Conservation (phyloP, 2,888 invertebrate genomes). For the Eustalomyia histrio region DNA sequence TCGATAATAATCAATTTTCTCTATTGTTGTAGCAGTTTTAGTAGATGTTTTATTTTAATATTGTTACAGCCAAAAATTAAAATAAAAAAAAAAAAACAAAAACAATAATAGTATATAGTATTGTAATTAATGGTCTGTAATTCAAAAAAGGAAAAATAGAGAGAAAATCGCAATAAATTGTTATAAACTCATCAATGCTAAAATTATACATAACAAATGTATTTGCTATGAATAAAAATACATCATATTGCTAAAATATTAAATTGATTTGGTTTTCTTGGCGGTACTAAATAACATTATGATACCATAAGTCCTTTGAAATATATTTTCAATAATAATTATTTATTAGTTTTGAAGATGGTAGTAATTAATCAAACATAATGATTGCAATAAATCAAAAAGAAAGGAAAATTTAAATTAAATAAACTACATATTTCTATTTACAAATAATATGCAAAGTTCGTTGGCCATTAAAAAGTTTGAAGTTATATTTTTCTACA, state of each 20-base stretch:
- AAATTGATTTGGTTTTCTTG: background rate
- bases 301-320: background rate
- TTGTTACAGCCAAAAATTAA: background rate
- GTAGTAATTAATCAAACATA: background rate
- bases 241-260: background rate
- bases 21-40: background rate
- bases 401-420: too few relatives aligned
- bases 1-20: slow-evolving; percentile 34
- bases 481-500: too few relatives aligned
- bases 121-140: slow-evolving; percentile 52
- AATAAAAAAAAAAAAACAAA: background rate
- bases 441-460: too few relatives aligned
- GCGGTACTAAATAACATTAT: background rate
- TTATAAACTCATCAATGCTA: slow-evolving; percentile 24
- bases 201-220: background rate
- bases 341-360: background rate
- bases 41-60: slow-evolving; percentile 17
- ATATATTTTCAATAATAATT: background rate
- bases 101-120: slow-evolving; percentile 11
- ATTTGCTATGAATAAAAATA: background rate
- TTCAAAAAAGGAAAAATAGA: background rate
- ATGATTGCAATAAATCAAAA: too few relatives aligned
- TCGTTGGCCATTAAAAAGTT: too few relatives aligned
- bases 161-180: slow-evolving; percentile 4
- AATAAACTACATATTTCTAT: too few relatives aligned